phyloP scores from a whole-genome alignment of 2,797 vertebrate species.

The Manis javanica region DNA sequence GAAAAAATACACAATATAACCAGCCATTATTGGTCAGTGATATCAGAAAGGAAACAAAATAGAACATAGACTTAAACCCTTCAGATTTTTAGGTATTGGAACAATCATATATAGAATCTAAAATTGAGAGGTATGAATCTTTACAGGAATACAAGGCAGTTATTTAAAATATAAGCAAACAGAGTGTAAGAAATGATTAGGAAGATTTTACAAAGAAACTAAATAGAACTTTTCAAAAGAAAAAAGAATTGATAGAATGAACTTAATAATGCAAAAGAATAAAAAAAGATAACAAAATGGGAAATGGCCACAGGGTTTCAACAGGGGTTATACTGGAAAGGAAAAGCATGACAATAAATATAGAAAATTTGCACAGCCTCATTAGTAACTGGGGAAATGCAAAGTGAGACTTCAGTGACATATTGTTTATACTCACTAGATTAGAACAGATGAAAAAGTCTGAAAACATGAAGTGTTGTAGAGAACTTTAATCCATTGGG shows the following conservation, averaged over 20 bases:
- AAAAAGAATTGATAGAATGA: not conserved
- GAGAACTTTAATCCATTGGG: not conserved
- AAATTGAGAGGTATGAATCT: not conserved
- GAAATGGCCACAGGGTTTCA: not conserved
- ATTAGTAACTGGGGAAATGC: not conserved
- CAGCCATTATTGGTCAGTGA: not conserved
- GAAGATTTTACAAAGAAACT: not conserved
- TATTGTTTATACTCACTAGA: not conserved
- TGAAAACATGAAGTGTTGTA: not conserved
- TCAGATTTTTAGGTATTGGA: not conserved
- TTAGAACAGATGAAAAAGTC: not conserved
- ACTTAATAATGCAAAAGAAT: not conserved
- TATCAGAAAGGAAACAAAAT: not conserved
- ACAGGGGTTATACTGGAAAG: not conserved
- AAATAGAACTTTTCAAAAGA: slow-evolving; percentile 11
- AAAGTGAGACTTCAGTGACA: not conserved
- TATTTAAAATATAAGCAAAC: slow-evolving; percentile 9
- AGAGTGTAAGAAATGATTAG: not conserved
- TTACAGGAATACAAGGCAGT: slow-evolving; percentile 42
- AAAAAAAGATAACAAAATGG: not conserved
- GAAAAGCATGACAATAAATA: not conserved
- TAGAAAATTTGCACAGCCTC: not conserved
- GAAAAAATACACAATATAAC: not conserved
- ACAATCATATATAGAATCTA: not conserved
- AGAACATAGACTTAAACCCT: not conserved